These are phyloP conservation scores for Sturnira hondurensis DNA, from an alignment of 2,113 vertebrate species.

Conservation along the genomic window DNA sequence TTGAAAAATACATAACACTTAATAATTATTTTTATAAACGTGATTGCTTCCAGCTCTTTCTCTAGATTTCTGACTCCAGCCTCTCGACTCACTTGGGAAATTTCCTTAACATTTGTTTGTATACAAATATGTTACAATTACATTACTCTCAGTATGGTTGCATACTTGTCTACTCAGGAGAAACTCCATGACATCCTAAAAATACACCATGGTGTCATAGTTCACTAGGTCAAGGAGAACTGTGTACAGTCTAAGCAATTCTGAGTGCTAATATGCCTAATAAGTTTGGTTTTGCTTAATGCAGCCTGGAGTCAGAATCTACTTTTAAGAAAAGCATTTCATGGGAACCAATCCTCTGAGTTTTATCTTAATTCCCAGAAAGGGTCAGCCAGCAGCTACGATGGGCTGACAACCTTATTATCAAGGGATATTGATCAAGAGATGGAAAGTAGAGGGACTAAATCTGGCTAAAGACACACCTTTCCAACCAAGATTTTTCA, in stretches of 20 bases:
- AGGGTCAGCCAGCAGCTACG: neutral
- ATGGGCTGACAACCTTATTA: neutral
- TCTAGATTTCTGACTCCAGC: neutral
- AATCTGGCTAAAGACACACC: neutral
- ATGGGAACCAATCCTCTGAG: neutral
- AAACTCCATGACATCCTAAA: neutral
- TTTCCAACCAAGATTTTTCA: neutral
- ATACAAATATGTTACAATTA: neutral
- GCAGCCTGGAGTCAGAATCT: neutral
- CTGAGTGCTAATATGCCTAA: neutral
- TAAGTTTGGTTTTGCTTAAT: neutral
- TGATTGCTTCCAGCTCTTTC: neutral
- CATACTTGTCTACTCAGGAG: neutral
- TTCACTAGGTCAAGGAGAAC: neutral
- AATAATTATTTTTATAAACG: neutral
- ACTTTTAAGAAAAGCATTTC: neutral
- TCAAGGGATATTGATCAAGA: neutral
- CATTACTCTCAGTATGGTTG: neutral
- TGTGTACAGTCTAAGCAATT: neutral
- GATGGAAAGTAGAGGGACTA: neutral
- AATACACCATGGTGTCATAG: neutral
- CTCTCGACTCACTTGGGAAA: neutral
- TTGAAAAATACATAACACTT: neutral
- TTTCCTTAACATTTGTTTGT: neutral
- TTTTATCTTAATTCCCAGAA: neutral